Percentiles rank a stretch among this genome's conserved stretches.
phyloP scores from a whole-genome alignment of 2,888 invertebrate genomes.

The Linnaemya tessellans region DNA sequence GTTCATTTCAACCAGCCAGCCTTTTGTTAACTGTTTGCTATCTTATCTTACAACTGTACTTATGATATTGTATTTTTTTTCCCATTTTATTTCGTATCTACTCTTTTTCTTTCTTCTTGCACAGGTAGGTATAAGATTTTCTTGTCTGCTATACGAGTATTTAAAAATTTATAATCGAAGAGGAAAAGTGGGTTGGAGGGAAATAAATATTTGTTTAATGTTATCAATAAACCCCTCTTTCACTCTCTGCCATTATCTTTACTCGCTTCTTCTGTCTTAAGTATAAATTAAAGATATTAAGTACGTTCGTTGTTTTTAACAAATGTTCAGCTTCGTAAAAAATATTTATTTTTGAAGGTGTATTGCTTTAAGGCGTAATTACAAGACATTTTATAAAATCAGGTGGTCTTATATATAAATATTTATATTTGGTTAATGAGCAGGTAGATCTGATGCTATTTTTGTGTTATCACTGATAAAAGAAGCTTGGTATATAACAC shows the following conservation, averaged over 20 bases:
- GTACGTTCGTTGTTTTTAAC: conserved; percentile 18
- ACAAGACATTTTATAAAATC: conserved; percentile 51
- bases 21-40: conserved; percentile 40
- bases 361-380: conserved; percentile 23
- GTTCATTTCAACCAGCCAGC: conserved; percentile 25
- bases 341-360: conserved; percentile 9
- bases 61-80: conserved; percentile 19
- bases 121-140: conserved; percentile 50
- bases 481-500: conserved; percentile 50
- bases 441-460: background rate
- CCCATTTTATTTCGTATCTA: background rate
- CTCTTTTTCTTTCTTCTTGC: background rate
- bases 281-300: conserved; percentile 40
- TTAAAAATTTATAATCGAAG: background rate
- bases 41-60: conserved; percentile 63
- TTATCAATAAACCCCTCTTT: conserved; percentile 29
- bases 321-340: conserved; percentile 30
- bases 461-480: conserved; percentile 62
- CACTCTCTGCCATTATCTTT: background rate
- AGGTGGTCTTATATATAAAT: conserved; percentile 44
- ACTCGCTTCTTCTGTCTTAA: background rate
- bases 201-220: conserved; percentile 8
- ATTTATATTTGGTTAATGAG: conserved; percentile 9
- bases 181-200: background rate
- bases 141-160: conserved; percentile 41